Base-by-base conservation (phyloP, 2,888 invertebrate genomes). In the Helobdella robusta region DNA sequence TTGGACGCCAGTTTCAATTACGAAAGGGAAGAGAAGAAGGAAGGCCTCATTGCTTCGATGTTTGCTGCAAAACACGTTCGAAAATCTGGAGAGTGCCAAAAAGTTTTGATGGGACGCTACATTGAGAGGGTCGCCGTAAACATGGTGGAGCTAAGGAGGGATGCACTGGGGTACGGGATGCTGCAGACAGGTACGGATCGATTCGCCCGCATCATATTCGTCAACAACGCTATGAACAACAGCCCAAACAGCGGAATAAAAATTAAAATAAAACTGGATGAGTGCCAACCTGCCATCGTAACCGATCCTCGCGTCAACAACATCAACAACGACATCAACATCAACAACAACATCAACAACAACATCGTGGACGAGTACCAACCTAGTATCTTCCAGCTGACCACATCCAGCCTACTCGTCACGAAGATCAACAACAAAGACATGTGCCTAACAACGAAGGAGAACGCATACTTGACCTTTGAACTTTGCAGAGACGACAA, bases 381-480 rank as follows among this genome's bases (percentile, higher is more conserved):
- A 56, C n/a, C n/a, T n/a, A 68, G 66, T 66, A 48, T 72, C 36
- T 70, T 71, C 30, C 71, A 71, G 60, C 46, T 64, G 61, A 65
- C 28, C 36, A n/a, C n/a, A n/a, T n/a, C n/a, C n/a, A n/a, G n/a
- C n/a, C n/a, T n/a, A n/a, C n/a, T n/a, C n/a, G n/a, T n/a, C n/a
- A n/a, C n/a, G n/a, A n/a, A n/a, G n/a, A n/a, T n/a, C n/a, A n/a
- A n/a, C n/a, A n/a, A n/a, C n/a, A 32, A 44, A 28, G 56, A 59
- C 20, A 69, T 70, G 2, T 72, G 72, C 56, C 36, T 72, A 25
- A 61, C 64, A 23, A 65, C 67, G n/a, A 58, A 60, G 52, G 34
- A 48, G 11, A 66, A 67, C 25, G 70, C 68, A 2, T 72, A 72
- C 52, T 25, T 71, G 2, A 15, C 63, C 18, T 64, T 64, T 2